Percentiles rank a stretch among this genome's conserved stretches.
Conservation (phyloP, 2,113 vertebrate species). For the Larimichthys polyactis region DNA sequence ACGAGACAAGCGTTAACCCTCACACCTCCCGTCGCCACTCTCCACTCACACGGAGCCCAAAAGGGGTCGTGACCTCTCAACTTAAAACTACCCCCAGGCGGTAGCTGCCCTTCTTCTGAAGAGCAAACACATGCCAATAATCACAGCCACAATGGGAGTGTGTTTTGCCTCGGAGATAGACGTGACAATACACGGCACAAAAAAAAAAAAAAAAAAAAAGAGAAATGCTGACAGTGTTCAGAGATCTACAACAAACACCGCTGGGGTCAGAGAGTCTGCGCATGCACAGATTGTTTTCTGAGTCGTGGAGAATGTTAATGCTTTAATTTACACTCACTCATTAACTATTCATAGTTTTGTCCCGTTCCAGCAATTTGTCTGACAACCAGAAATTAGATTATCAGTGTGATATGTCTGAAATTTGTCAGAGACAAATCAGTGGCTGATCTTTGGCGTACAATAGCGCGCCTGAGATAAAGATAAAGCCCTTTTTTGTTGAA, state of each 20-base stretch:
- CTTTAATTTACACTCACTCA: conserved; percentile 56
- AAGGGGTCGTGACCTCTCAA: conserved; percentile 41
- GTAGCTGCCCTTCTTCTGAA: conserved; percentile 14
- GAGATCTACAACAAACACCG: conserved; percentile 20
- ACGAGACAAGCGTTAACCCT: conserved; percentile 5
- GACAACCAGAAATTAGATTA: conserved; percentile 71
- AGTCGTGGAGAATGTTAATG: conserved; percentile 37
- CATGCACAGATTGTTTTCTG: conserved; percentile 37
- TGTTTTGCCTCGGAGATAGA: conserved; percentile 34
- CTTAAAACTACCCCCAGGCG: conserved; percentile 22
- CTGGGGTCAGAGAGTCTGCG: conserved; percentile 34
- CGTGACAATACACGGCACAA: conserved; percentile 17
- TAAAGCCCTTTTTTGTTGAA: conserved; percentile 65
- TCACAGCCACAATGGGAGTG: conserved; percentile 32
- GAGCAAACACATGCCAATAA: conserved; percentile 34
- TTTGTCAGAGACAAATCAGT: conserved; percentile 53
- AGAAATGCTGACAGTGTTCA: conserved; percentile 38
- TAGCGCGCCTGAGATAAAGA: conserved; percentile 39
- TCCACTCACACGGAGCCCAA: conserved; percentile 10
- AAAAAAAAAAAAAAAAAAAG: background rate
- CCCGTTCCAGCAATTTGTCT: conserved; percentile 60
- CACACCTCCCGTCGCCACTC: conserved; percentile 21
- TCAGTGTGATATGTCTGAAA: conserved; percentile 51
- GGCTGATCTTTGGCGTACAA: conserved; percentile 48
- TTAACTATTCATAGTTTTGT: conserved; percentile 63